These are phyloP conservation scores for Nyctalus aviator DNA, from an alignment of 2,797 vertebrate species.

Conservation along the genomic window DNA sequence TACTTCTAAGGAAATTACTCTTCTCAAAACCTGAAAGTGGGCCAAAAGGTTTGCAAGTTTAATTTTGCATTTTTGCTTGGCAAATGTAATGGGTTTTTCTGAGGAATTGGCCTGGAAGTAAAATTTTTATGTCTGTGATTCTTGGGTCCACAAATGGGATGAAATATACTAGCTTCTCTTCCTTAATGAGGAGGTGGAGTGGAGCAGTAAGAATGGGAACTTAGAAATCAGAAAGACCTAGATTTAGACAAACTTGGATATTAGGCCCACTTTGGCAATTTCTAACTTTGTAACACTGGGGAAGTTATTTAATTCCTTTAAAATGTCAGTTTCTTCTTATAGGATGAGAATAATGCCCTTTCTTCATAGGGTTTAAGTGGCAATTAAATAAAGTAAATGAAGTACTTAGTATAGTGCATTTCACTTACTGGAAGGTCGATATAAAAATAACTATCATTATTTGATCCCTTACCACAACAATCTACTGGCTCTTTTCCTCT, in stretches of 20 bases:
- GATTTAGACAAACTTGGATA: not conserved
- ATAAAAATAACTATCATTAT: not conserved
- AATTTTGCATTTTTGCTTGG: constrained; percentile 42
- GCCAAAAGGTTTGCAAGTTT: constrained; percentile 48
- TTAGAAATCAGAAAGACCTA: not conserved
- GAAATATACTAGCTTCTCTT: not conserved
- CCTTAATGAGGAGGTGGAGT: not conserved
- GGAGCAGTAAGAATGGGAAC: not conserved
- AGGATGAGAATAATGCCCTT: not conserved
- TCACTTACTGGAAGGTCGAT: not conserved
- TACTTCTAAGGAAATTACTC: constrained; percentile 63
- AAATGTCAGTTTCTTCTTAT: constrained; percentile 42
- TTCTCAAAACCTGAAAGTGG: constrained; percentile 35
- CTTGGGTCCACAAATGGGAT: not conserved
- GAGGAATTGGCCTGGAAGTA: constrained; percentile 27
- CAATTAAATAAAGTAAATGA: not conserved
- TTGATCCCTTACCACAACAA: not conserved
- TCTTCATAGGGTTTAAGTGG: not conserved
- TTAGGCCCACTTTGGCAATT: not conserved
- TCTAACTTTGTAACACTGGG: not conserved
- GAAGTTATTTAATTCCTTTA: not conserved
- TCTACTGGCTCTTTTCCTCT: not conserved
- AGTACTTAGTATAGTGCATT: not conserved
- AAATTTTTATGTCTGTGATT: not conserved
- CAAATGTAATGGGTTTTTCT: constrained; percentile 38